These are phyloP conservation scores for Octomys mimax DNA, from an alignment of 2,797 vertebrate genomes.

Conservation along the genomic window DNA sequence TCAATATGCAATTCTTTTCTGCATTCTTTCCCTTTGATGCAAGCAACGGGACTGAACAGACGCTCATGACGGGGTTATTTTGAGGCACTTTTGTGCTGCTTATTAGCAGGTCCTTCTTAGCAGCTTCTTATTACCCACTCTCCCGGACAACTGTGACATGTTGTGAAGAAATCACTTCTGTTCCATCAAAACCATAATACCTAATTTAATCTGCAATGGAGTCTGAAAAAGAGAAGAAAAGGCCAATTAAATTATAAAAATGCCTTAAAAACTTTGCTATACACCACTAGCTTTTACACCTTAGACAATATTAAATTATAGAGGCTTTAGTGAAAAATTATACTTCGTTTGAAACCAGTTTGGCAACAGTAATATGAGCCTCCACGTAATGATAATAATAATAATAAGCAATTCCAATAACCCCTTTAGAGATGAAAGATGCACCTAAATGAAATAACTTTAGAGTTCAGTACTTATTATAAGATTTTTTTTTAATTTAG, in stretches of 20 bases:
- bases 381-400: constrained; percentile 52
- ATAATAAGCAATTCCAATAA: constrained; percentile 51
- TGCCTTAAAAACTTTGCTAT: constrained; percentile 30
- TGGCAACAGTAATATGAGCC: constrained; percentile 1
- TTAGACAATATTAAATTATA: constrained; percentile 61
- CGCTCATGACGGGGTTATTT: constrained; percentile 56
- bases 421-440: neutral
- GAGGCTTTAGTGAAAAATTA: constrained; percentile 71
- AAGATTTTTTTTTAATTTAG: constrained; percentile 22
- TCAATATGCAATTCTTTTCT: constrained; percentile 59
- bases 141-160: constrained; percentile 56
- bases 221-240: constrained; percentile 69
- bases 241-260: constrained; percentile 78
- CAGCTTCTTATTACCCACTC: constrained; percentile 68
- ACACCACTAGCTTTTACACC: constrained; percentile 54
- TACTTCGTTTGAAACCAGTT: constrained; percentile 63
- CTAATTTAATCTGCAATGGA: constrained; percentile 76
- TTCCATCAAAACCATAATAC: constrained; percentile 61
- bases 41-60: neutral
- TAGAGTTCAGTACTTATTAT: neutral
- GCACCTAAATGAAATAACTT: constrained; percentile 30
- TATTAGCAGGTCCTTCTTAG: constrained; percentile 74
- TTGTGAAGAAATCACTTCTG: constrained; percentile 77
- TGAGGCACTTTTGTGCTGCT: constrained; percentile 42
- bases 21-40: constrained; percentile 61